Percentiles rank a stretch among this genome's conserved stretches.
Conservation (phyloP, 2,797 vertebrate genomes). For the Pampus argenteus region DNA sequence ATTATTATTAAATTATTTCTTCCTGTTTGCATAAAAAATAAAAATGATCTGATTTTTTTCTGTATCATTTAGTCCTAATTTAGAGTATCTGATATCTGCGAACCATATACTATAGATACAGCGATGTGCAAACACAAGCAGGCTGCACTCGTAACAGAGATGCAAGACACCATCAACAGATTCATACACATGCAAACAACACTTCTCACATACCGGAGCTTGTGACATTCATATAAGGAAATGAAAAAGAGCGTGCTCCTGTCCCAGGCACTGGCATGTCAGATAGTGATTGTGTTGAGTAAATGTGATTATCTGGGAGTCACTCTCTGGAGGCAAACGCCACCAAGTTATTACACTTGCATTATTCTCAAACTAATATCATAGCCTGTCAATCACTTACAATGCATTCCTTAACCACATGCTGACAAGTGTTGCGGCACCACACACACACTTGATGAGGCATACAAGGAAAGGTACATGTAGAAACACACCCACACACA, state of each 20-base stretch:
- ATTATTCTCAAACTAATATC: conserved; percentile 81
- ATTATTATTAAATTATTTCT: background rate
- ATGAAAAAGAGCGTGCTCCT: conserved; percentile 67
- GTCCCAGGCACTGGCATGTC: conserved; percentile 48
- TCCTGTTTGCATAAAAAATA: background rate
- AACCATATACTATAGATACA: background rate
- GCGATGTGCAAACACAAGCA: conserved; percentile 18
- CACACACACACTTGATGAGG: conserved; percentile 16
- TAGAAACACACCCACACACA: conserved; percentile 9
- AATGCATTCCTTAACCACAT: conserved; percentile 59
- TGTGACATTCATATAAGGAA: conserved; percentile 68
- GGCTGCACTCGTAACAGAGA: conserved; percentile 24
- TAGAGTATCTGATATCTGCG: background rate
- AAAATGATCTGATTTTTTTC: background rate
- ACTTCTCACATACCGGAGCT: conserved; percentile 42
- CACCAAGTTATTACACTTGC: conserved; percentile 73
- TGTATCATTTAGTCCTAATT: background rate
- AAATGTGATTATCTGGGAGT: conserved; percentile 76
- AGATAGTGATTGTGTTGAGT: conserved; percentile 73
- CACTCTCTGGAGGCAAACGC: conserved; percentile 65
- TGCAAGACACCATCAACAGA: conserved; percentile 9
- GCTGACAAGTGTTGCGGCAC: conserved; percentile 42
- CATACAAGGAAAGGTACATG: conserved; percentile 9
- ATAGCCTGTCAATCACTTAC: conserved; percentile 71
- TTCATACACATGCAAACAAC: conserved; percentile 20